Percentiles rank a stretch among this genome's conserved stretches.
Evolutionary conservation across 2,888 invertebrate species (phyloP).

Genomic region (Cerastoderma edule): DNA sequence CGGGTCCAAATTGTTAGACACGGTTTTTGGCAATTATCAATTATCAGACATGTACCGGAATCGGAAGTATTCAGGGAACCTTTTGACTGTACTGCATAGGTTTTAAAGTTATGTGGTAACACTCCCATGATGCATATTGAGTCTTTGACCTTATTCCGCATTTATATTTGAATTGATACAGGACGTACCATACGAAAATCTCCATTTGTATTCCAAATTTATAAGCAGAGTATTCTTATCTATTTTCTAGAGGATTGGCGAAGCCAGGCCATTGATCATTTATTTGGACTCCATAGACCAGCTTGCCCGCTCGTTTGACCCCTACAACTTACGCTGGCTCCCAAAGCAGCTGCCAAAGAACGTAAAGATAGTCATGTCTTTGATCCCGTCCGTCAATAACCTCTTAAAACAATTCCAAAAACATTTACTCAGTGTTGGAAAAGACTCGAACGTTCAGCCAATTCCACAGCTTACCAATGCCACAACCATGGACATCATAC

Average conservation of each 20-base stretch:
- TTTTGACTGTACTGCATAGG: no score
- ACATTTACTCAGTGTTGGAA: slow-evolving; percentile 37
- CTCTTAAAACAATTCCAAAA: slow-evolving; percentile 66
- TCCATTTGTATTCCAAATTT: no score
- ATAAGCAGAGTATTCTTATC: slow-evolving; percentile 1
- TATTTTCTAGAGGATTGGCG: slow-evolving; percentile 7
- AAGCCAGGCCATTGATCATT: slow-evolving; percentile 59
- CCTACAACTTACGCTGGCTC: slow-evolving; percentile 74
- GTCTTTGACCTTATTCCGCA: no score
- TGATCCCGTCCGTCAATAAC: slow-evolving; percentile 66
- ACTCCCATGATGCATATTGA: no score
- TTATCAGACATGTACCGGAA: no score
- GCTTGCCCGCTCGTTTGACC: slow-evolving; percentile 65
- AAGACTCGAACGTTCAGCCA: slow-evolving; percentile 55
- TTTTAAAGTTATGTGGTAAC: no score
- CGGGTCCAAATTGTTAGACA: no score
- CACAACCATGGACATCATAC: slow-evolving; percentile 68
- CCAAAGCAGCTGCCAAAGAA: slow-evolving; percentile 68
- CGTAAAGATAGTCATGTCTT: slow-evolving; percentile 70
- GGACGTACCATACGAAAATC: no score
- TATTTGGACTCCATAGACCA: slow-evolving; percentile 75
- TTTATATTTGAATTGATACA: no score
- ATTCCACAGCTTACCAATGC: slow-evolving; percentile 64
- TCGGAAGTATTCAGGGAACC: no score
- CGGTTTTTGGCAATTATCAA: no score